Evolutionary conservation across 2,113 vertebrate species (phyloP).

Genomic region (Acanthisitta chloris): DNA sequence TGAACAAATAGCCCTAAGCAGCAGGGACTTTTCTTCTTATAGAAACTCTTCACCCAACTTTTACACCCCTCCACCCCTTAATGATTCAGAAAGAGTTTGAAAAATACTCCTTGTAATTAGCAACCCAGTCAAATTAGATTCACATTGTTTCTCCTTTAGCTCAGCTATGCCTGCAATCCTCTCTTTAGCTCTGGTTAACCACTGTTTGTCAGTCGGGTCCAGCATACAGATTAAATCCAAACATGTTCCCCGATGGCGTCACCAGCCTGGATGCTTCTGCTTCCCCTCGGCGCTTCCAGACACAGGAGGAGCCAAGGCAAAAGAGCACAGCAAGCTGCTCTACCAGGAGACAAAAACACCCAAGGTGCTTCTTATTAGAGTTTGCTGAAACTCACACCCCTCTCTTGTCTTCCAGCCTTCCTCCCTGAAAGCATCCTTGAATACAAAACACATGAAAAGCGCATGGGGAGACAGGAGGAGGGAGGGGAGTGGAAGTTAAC

Average conservation of each 20-base stretch:
- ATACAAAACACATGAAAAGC: neutral
- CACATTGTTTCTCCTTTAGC: neutral
- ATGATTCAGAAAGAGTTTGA: neutral
- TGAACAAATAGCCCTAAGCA: neutral
- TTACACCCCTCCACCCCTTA: neutral
- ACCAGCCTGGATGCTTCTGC: neutral
- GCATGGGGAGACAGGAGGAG: neutral
- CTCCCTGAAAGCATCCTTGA: neutral
- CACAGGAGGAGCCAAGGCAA: neutral
- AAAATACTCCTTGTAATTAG: conserved; percentile 12
- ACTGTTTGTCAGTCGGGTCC: neutral
- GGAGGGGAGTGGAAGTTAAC: neutral
- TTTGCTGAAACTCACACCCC: neutral
- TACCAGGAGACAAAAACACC: neutral
- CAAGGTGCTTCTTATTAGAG: neutral
- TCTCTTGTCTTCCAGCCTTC: neutral
- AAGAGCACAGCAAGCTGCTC: neutral
- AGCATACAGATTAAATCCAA: neutral
- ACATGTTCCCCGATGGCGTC: neutral
- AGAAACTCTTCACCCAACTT: neutral
- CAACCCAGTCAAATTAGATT: conserved; percentile 18
- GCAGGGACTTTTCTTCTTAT: neutral
- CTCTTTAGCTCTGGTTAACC: neutral
- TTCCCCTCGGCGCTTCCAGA: neutral
- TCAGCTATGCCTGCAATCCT: neutral